phyloP scores from a whole-genome alignment of 2,113 vertebrate genomes.

The Sceloporus tristichus region DNA sequence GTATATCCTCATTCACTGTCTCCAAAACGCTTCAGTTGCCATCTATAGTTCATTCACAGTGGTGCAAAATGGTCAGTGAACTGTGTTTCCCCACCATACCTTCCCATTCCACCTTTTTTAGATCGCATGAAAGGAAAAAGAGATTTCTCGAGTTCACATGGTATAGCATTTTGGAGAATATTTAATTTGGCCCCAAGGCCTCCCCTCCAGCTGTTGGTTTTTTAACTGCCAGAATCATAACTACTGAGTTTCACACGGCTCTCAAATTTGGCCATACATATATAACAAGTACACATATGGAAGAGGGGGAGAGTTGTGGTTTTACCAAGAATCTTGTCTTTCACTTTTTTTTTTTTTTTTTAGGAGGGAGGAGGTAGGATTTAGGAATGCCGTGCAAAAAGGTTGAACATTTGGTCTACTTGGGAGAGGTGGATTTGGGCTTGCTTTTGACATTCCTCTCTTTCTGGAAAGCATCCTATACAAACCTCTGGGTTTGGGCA shows the following conservation, averaged over 20 bases:
- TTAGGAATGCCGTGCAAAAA: conserved; percentile 36
- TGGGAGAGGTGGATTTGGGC: conserved; percentile 35
- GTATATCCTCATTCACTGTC: conserved; percentile 10
- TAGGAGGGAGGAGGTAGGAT: conserved; percentile 18
- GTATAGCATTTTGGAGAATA: conserved; percentile 67
- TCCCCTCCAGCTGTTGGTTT: conserved; percentile 45
- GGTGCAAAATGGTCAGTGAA: conserved; percentile 65
- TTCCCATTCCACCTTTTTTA: conserved; percentile 55
- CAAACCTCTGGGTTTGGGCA: conserved; percentile 45
- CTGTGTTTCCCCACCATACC: conserved; percentile 61
- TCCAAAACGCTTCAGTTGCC: background rate
- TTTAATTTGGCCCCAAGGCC: conserved; percentile 55
- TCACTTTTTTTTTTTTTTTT: background rate
- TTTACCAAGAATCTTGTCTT: conserved; percentile 58
- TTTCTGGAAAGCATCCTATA: conserved; percentile 57
- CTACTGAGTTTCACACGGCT: conserved; percentile 70
- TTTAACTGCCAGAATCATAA: conserved; percentile 69
- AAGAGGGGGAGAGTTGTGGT: conserved; percentile 60
- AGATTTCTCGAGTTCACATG: conserved; percentile 58
- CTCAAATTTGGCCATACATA: conserved; percentile 63
- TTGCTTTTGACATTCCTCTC: conserved; percentile 64
- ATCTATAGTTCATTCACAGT: background rate
- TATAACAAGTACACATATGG: conserved; percentile 55
- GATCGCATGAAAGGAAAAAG: conserved; percentile 47
- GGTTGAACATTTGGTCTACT: conserved; percentile 47